These are phyloP conservation scores for Chloebia gouldiae DNA, from an alignment of 2,113 vertebrate genomes.

Conservation along the genomic window DNA sequence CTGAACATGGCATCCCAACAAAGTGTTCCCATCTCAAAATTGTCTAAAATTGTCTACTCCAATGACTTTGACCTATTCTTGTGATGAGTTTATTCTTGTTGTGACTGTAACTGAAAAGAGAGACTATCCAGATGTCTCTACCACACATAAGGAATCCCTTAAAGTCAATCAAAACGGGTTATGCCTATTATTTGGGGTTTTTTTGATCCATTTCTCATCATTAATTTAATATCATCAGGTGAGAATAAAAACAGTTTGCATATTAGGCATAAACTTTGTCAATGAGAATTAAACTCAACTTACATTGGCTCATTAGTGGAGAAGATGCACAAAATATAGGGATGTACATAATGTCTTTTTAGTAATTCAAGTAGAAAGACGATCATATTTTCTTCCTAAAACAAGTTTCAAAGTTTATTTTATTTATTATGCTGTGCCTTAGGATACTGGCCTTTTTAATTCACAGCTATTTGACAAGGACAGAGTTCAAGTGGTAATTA, in stretches of 20 bases:
- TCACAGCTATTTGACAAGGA: neutral
- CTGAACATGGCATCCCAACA: neutral
- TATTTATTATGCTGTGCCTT: neutral
- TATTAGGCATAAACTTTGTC: neutral
- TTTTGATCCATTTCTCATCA: neutral
- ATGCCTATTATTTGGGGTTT: rapidly evolving
- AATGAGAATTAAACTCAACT: neutral
- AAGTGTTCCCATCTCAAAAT: neutral
- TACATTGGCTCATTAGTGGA: neutral
- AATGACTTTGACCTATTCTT: neutral
- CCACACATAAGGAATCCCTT: neutral
- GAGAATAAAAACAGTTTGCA: neutral
- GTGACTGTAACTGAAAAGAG: neutral
- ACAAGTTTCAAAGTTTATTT: neutral
- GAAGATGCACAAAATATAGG: neutral
- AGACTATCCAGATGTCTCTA: neutral
- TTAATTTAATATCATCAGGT: neutral
- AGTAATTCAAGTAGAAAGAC: neutral
- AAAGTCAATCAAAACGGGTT: neutral
- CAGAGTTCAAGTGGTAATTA: constrained; percentile 12
- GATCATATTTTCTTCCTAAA: neutral
- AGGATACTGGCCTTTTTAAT: neutral
- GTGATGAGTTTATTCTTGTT: neutral
- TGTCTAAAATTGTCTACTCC: rapidly evolving
- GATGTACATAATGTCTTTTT: neutral